A percentile compares a stretch with the other conserved stretches of the same genome.
Evolutionary conservation across 1,140 invertebrate genomes (phyloP).

Genomic region (Zaprionus inermis): DNA sequence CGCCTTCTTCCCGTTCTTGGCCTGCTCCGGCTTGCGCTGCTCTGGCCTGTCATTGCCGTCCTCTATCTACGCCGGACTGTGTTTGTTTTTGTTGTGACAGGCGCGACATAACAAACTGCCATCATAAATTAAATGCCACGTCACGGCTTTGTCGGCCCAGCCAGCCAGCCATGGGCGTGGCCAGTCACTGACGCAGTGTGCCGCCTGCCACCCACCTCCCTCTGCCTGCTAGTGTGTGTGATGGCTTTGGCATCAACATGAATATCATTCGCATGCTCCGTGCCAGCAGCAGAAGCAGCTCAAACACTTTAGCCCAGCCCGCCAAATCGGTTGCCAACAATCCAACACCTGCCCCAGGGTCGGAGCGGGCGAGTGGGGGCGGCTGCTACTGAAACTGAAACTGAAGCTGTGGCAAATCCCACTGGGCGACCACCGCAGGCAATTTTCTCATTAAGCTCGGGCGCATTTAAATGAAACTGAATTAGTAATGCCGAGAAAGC

Average conservation of each 20-base stretch:
- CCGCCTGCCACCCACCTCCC: no score
- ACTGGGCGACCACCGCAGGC: constrained; percentile 64
- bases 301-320: constrained; percentile 30
- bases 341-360: constrained; percentile 31
- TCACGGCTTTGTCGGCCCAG: constrained; percentile 65
- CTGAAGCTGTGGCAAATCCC: constrained; percentile 35
- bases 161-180: background rate
- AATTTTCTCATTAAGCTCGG: constrained; percentile 79
- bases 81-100: constrained; percentile 81
- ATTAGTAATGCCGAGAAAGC: constrained; percentile 75
- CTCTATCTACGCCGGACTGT: constrained; percentile 68
- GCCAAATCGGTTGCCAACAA: constrained; percentile 33
- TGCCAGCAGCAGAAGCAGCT: constrained; percentile 22
- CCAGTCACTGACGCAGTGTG: background rate
- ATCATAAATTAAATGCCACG: constrained; percentile 82
- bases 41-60: constrained; percentile 38
- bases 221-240: background rate
- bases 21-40: constrained; percentile 25
- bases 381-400: background rate
- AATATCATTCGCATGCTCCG: constrained; percentile 40
- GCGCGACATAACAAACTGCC: constrained; percentile 82
- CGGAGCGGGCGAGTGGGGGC: background rate
- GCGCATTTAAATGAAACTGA: constrained; percentile 82
- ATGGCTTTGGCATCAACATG: constrained; percentile 24
- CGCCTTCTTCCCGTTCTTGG: constrained; percentile 17